phyloP scores from a whole-genome alignment of 2,113 vertebrate species.

The Onychorhynchus coronatus region DNA sequence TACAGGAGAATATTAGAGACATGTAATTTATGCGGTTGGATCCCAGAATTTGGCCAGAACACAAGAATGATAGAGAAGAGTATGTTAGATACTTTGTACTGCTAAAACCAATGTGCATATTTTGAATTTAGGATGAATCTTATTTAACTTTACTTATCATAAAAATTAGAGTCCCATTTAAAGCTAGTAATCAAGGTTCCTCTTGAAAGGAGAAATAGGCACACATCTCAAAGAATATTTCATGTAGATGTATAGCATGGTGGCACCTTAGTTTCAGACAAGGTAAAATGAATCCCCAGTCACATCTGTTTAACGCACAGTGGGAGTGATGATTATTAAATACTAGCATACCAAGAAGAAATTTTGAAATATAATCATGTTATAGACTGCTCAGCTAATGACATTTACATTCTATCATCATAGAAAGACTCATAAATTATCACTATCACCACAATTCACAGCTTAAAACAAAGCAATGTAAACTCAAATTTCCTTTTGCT shows the following conservation, averaged over 20 bases:
- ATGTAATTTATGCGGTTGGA: background rate
- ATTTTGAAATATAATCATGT: background rate
- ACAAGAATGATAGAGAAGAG: background rate
- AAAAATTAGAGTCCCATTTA: background rate
- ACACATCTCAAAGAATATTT: background rate
- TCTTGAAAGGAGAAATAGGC: no score
- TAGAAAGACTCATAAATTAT: slow-evolving; percentile 8
- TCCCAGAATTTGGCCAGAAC: background rate
- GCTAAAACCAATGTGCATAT: background rate
- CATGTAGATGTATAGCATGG: background rate
- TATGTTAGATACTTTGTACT: background rate
- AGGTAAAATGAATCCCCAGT: background rate
- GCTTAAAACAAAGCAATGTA: background rate
- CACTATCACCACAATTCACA: background rate
- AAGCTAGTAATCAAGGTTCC: background rate
- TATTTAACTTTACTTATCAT: background rate
- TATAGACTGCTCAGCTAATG: background rate
- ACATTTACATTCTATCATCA: background rate
- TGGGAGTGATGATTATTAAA: background rate
- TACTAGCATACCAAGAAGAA: background rate
- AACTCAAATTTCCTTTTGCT: background rate
- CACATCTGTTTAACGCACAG: background rate
- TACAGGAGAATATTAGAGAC: background rate
- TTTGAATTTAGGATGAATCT: background rate
- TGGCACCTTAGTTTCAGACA: background rate